Percentiles rank a stretch among this genome's conserved stretches.
These are phyloP conservation scores for Tetranychus urticae DNA, from an alignment of 1,140 invertebrate species.

Conservation along the genomic window DNA sequence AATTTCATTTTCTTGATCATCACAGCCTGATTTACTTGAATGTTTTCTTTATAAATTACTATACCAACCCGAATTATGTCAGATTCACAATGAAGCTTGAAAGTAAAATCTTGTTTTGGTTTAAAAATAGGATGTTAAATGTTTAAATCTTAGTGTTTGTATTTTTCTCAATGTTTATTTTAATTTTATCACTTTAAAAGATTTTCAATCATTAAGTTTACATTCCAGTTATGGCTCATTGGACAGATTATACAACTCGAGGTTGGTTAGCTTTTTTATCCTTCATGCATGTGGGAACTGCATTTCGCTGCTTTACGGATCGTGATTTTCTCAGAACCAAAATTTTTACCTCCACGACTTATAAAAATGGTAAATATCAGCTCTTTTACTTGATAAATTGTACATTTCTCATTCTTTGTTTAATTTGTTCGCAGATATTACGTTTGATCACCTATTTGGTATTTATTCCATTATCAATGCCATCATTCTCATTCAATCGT, in stretches of 20 bases:
- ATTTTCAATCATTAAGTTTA: neutral
- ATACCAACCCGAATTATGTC: no score
- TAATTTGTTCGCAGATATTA: neutral
- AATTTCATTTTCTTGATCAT: no score
- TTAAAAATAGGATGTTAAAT: no score
- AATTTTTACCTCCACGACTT: neutral
- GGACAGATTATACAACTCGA: slow-evolving; percentile 4
- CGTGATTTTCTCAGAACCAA: neutral
- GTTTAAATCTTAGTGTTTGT: no score
- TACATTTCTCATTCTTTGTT: neutral
- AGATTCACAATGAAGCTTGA: no score
- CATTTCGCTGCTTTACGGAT: slow-evolving; percentile 1
- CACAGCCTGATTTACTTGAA: no score
- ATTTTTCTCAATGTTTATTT: no score
- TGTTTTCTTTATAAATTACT: no score
- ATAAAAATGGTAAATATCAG: neutral
- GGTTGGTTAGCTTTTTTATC: slow-evolving; percentile 5
- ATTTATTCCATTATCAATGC: neutral
- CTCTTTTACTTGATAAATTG: neutral
- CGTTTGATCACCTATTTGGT: neutral
- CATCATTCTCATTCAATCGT: slow-evolving; percentile 1
- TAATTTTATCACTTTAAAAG: neutral
- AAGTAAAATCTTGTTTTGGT: no score
- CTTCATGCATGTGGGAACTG: slow-evolving; percentile 5
- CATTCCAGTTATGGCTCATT: neutral